Base-by-base conservation (phyloP, 2,888 invertebrate genomes). In the Drosophila prolongata region DNA sequence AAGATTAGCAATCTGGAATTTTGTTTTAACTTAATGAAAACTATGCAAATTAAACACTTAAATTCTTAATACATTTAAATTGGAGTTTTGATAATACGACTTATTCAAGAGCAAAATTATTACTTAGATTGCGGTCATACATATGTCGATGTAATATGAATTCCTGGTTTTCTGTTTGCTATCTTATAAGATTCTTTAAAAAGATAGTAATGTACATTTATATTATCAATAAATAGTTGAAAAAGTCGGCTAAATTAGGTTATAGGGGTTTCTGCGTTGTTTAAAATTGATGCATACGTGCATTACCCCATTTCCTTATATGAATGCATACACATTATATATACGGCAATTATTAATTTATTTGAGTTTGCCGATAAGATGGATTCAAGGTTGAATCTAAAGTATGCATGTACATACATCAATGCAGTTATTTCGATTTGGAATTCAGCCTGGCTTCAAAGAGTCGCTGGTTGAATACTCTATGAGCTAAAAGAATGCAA, bases 321-420 rank as follows among this genome's bases (percentile, higher is more conserved):
- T 43, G 8, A 37, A 27, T 6, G 34, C 19, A 24, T n/a, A 14
- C 30, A 42, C 49, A 34, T 49, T 11, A 34, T 44, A 1, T 24
- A 19, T 57, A 57, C 27, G 43, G 37, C 30, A 38, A 54, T 38
- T 49, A 54, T 43, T 35, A 37, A 14, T 38, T 47, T 27, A 19
- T 52, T 54, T 54, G 4, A 6, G 35, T 54, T 54, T 43, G 37
- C 35, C 59, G 59, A 61, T 61, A 54, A 43, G 40, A 54, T 49
- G 37, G 27, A 37, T 37, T 66, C 47, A 66, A 66, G 66, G 66
- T 66, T 49, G 37, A 34, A 37, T 30, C 49, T 43, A 54, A 49
- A 37, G 34, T 49, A 19, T 16, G 13, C 24, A 24, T 24, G 4
- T 24, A 49, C 35, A 13, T 40, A 38, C 37, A 60, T 24, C 24